phyloP scores from a whole-genome alignment of 2,888 invertebrate genomes.

The Ophion obscuratus region DNA sequence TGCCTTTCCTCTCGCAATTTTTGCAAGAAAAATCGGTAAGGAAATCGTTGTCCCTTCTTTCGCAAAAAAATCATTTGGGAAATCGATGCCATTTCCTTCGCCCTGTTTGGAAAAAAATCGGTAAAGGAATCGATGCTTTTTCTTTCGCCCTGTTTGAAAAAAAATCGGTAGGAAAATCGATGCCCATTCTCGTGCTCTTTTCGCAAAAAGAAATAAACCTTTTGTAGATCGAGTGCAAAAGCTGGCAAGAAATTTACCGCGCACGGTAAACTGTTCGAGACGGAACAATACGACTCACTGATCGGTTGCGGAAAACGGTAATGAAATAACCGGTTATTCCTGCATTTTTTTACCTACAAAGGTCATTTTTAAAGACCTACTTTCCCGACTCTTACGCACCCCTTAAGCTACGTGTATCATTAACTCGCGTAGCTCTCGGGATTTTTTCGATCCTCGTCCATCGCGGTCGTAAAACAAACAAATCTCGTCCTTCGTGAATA shows the following conservation, averaged over 20 bases:
- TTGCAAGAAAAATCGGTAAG: too few species aligned
- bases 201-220: too few species aligned
- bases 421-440: background rate
- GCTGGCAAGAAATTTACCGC: too few species aligned
- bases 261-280: background rate
- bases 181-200: background rate
- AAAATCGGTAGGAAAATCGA: background rate
- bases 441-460: conserved; percentile 27
- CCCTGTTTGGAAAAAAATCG: background rate
- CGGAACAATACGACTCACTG: conserved; percentile 44
- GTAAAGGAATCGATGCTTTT: background rate
- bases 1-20: too few species aligned
- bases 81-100: too few species aligned
- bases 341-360: conserved; percentile 1
- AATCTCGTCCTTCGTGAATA: conserved; percentile 28
- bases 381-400: background rate
- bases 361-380: conserved; percentile 15
- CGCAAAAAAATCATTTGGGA: too few species aligned
- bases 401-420: background rate
- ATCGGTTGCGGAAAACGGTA: conserved; percentile 76
- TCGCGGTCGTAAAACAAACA: conserved; percentile 46
- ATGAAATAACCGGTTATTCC: conserved; percentile 73
- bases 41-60: too few species aligned
- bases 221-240: too few species aligned
- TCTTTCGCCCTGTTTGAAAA: background rate